Evolutionary conservation across 2,888 invertebrate species (phyloP), one percentile per base, ranked within the genome.

Genomic region (Mayetiola destructor): DNA sequence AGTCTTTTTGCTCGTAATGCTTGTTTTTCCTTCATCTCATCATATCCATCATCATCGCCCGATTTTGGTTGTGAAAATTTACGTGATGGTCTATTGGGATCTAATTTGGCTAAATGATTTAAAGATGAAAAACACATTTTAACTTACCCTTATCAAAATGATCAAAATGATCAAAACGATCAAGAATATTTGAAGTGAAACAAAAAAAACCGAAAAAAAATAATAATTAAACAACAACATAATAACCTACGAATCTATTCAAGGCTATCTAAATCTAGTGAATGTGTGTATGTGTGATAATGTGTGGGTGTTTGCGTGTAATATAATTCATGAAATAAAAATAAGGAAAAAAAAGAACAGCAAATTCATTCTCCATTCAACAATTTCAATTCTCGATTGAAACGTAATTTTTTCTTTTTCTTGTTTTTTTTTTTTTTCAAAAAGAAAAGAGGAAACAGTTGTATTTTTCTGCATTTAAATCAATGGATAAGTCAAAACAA

Each of bases 81-180:
- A 68, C 84, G 77, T 67, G 81, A 78, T 65, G 83, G 80, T 66
- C 84, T 80, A 69, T 77, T 76, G 62, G 84, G 80, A 62, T 81
- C 78, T 75, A 84, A 76, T 66, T 79, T 78, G 63, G 78, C 77
- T 77, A 76, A 71, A 72, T 56, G 30, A 48, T 56, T 27, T 48
- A 56, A 48, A 23, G 48, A n/a, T 27, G 27, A 48, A n/a, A 16
- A 48, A 48, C 23, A 3, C 8, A 12, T 42, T 48, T 23, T 6
- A 48, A 48, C 48, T 48, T 48, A 48, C 48, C 48, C 48, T n/a
- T n/a, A n/a, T n/a, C n/a, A n/a, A n/a, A n/a, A n/a, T n/a, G n/a
- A n/a, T n/a, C n/a, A n/a, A n/a, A n/a, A n/a, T n/a, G n/a, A n/a
- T n/a, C n/a, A n/a, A n/a, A n/a, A n/a, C n/a, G n/a, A n/a, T n/a